phyloP scores from a whole-genome alignment of 2,113 vertebrate species.

The Tringa solitaria region DNA sequence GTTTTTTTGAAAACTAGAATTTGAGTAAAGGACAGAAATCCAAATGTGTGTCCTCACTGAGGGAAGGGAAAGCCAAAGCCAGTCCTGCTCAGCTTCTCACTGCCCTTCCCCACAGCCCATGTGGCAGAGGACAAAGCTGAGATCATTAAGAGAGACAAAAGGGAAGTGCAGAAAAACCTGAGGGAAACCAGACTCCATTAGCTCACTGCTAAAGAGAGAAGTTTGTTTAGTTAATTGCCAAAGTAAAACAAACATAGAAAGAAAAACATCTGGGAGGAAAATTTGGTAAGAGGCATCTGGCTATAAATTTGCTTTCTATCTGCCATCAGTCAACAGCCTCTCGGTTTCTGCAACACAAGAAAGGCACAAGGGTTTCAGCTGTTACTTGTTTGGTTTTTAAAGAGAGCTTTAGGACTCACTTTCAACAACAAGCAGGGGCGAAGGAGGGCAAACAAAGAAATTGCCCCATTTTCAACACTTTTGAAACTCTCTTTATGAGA shows the following conservation, averaged over 20 bases:
- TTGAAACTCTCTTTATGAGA: background rate
- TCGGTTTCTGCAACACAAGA: background rate
- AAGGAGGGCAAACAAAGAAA: background rate
- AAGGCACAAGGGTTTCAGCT: background rate
- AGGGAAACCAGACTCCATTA: conserved; percentile 21
- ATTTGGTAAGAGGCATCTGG: background rate
- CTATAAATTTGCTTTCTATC: background rate
- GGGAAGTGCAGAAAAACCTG: background rate
- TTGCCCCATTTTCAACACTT: background rate
- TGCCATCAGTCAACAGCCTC: background rate
- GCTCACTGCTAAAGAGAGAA: background rate
- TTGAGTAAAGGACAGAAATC: background rate
- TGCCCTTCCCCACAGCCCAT: background rate
- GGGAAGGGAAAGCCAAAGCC: background rate
- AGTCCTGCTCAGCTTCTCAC: background rate
- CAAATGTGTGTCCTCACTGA: background rate
- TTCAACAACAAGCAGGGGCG: background rate
- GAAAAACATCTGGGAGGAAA: conserved; percentile 18
- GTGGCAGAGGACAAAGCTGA: background rate
- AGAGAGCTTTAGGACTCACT: background rate
- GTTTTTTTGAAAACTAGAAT: background rate
- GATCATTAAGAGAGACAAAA: background rate
- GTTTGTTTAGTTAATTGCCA: conserved; percentile 11
- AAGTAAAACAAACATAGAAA: conserved; percentile 20
- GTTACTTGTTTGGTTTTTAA: background rate